Base-by-base conservation (phyloP, 2,113 vertebrate species). In the Thinocorus orbignyianus region DNA sequence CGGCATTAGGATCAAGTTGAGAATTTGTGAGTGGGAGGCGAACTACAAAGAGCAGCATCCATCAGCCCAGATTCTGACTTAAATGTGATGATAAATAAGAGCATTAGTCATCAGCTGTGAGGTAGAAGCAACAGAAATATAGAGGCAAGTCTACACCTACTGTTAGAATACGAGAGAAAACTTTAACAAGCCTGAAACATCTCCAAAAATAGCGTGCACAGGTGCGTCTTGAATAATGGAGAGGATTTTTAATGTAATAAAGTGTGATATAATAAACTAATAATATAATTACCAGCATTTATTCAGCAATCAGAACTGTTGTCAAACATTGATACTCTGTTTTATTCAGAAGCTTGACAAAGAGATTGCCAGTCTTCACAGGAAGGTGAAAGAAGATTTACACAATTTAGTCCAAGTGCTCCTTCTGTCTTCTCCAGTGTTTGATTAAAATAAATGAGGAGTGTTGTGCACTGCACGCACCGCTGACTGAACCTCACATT, bases 391-490 rank as follows among this genome's bases (percentile, higher is more conserved):
- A 57, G 16, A 54, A 44, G 49, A 26, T 46, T 65, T 54, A 30
- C 7, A 18, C 10, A 30, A 17, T 60, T 49, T 18, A 77, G 57
- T 28, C 48, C 42, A 70, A 70, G 30, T 39, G 37, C 17, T 82
- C 70, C 42, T 70, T 39, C 66, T 72, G 64, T 57, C 35, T 25
- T 26, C 39, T 82, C 48, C 28, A 18, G 19, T 9, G 23, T 58
- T 60, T 76, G 51, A 55, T 64, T 37, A 46, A 70, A 88, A 42
- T 25, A 25, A 51, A 49, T 14, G 26, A 78, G 46, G 33, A 79
- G 52, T 1, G 0, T 3, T 41, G 11, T n/a, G 33, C 22, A 8
- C 20, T 46, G 54, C 48, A 65, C 0, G 0, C 15, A 5, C 79
- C 1, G 0, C 42, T 62, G 81, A 33, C 48, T 7, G 0, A 66